Evolutionary conservation across 2,113 vertebrate species (phyloP), one percentile per base, ranked within the genome.

Genomic region (Corydoras sp.): DNA sequence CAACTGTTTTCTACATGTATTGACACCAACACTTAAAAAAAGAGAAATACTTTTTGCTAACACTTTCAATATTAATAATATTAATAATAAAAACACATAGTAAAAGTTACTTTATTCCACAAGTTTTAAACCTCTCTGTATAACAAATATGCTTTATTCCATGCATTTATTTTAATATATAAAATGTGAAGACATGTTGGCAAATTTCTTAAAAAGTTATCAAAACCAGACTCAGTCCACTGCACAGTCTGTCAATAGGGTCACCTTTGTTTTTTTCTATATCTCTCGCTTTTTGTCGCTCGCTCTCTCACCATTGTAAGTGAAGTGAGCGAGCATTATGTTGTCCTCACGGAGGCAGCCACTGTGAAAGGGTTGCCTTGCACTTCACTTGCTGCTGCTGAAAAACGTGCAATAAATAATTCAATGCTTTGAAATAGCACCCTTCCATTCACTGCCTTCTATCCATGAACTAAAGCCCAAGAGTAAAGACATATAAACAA

Each of bases 331-430:
- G 68, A 76, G 82, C 76, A 65, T 64, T 11, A 8, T 73, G 71
- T 80, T 75, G 74, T 73, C 61, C 61, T 58, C 68, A 48, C 69
- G 72, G 76, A 76, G 78, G 69, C 73, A 80, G 73, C 76, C 76
- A 74, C 81, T 65, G 83, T 56, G 71, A 83, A 83, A 62, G 76
- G 79, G 79, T 70, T 82, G 81, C 66, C 81, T 78, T 80, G 81
- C 77, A 73, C 75, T 43, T 43, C 35, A 43, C 35, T 77, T 68
- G 68, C 74, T 75, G 70, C 75, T 48, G 49, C 65, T 24, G 15
- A 59, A 68, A 72, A 69, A 72, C 2, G 69, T 76, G 76, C 7
- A 74, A 85, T 88, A 77, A 85, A 89, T 88, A 86, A 88, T 90
- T 89, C 82, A 89, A 31, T 68, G 30, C 65, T 62, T 65, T 75